phyloP scores from a whole-genome alignment of 1,140 invertebrate genomes.

The Dufourea novaeangliae region DNA sequence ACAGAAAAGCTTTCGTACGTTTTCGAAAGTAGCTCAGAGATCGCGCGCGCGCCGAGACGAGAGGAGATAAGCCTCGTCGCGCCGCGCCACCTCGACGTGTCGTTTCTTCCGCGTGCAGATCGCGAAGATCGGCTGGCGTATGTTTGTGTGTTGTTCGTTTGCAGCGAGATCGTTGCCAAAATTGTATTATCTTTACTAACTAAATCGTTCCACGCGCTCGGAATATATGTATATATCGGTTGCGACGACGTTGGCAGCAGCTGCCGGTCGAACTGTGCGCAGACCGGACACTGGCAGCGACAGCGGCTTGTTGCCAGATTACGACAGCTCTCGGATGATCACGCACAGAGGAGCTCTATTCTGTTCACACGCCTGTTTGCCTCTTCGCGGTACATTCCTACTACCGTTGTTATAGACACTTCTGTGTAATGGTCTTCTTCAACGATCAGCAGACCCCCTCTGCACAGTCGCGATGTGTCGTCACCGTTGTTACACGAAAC shows the following conservation, averaged over 20 bases:
- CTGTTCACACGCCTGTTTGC: background rate
- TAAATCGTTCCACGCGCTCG: too few relatives aligned
- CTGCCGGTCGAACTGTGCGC: too few relatives aligned
- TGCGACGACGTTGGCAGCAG: constrained; percentile 6
- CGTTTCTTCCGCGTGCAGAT: too few relatives aligned
- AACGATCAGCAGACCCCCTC: background rate
- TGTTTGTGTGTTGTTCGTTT: too few relatives aligned
- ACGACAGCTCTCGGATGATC: constrained; percentile 16
- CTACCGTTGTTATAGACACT: constrained; percentile 3
- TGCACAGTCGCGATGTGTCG: background rate
- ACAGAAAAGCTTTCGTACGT: background rate
- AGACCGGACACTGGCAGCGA: background rate
- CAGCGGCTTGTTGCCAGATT: background rate
- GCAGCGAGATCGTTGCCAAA: background rate
- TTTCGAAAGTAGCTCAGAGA: background rate
- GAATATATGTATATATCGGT: too few relatives aligned
- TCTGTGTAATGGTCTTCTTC: background rate
- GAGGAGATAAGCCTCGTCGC: background rate
- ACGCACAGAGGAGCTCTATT: background rate
- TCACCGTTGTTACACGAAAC: background rate
- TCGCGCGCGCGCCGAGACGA: background rate
- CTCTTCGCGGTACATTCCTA: background rate
- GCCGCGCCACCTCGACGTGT: background rate
- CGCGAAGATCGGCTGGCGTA: too few relatives aligned
- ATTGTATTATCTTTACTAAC: background rate